Base-by-base conservation (phyloP, 2,113 vertebrate genomes). In the Caloenas nicobarica region DNA sequence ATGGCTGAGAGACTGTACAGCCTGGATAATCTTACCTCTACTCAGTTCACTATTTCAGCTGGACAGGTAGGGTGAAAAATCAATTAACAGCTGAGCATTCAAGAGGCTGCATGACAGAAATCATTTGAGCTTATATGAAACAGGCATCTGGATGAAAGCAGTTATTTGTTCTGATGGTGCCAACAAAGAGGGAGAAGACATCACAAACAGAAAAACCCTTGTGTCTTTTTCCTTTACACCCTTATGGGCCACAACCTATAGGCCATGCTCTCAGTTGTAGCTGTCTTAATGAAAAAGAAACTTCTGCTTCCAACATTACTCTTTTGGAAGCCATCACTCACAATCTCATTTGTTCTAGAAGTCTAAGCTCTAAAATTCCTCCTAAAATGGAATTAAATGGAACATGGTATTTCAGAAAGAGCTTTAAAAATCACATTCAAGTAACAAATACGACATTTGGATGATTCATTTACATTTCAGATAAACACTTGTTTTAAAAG, bases 41-140 rank as follows among this genome's bases (percentile, higher is more conserved):
- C 38, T 51, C 16, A 1, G 77, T 54, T 29, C 56, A 50, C 24
- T 0, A 0, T 65, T 81, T 56, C n/a, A 70, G 29, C 17, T 65
- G 53, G 22, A 79, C 25, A 76, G 19, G 46, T 26, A 73, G 36
- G 9, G 73, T 53, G 18, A 86, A 74, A 86, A 76, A 79, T 38
- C 72, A 72, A 44, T 71, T 68, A 89, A 61, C 36, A 82, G 36
- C 21, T 6, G 4, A 91, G 40, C 12, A 18, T 58, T 80, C 70
- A 93, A 3, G 3, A 79, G 44, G 44, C 23, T 92, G 29, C 38
- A 40, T 9, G 44, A 72, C 16, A 88, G 29, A 57, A 26, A 48
- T 64, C 31, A 51, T 62, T 51, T 51, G 31, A 61, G 48, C 28
- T 50, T 48, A 33, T 64, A 84, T 5, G 8, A 57, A 86, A 70